phyloP scores from a whole-genome alignment of 2,888 invertebrate genomes.

The Phengaris arion region DNA sequence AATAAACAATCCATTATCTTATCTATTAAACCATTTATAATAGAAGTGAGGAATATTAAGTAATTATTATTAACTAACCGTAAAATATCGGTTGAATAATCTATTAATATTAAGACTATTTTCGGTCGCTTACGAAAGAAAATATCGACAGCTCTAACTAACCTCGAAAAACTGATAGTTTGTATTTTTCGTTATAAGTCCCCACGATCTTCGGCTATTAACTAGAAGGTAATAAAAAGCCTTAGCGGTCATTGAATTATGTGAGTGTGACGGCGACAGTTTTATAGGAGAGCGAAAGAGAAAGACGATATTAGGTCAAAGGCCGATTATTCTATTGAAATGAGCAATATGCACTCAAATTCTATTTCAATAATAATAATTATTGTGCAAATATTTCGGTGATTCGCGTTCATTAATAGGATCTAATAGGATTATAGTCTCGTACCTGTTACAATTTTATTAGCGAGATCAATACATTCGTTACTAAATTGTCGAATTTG shows the following conservation, averaged over 20 bases:
- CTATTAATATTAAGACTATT: too few relatives aligned
- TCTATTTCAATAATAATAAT: constrained; percentile 3
- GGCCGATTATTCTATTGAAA: neutral
- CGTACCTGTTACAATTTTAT: constrained; percentile 3
- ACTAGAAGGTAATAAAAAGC: neutral
- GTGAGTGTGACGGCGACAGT: neutral
- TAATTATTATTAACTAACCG: neutral
- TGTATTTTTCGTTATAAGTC: too few relatives aligned
- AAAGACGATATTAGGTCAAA: neutral
- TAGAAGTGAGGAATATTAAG: neutral
- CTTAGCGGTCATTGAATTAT: neutral
- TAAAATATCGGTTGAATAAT: too few relatives aligned
- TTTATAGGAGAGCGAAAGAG: neutral
- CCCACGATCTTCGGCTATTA: too few relatives aligned
- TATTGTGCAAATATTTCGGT: neutral
- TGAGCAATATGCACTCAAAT: neutral
- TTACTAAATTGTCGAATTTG: constrained; percentile 10
- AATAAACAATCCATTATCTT: neutral
- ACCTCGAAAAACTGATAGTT: too few relatives aligned
- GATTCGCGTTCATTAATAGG: neutral
- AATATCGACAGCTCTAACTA: too few relatives aligned
- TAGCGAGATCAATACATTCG: constrained; percentile 4
- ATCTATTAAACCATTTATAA: neutral
- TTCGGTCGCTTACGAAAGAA: neutral
- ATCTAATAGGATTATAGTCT: neutral